phyloP scores from a whole-genome alignment of 92 coral and sea anemone genomes.

The Blastomussa wellsi region DNA sequence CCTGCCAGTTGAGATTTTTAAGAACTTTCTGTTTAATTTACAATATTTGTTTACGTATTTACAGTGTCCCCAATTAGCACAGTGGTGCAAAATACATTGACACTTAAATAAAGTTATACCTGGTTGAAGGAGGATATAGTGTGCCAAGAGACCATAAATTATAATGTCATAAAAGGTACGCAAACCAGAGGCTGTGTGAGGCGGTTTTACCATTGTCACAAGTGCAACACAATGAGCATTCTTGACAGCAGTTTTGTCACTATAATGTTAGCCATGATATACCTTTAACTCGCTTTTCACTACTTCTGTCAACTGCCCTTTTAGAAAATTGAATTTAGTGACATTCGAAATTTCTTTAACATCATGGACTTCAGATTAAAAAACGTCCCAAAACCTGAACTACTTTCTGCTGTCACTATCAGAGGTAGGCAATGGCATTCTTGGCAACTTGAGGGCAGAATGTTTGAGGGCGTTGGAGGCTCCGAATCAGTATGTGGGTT shows the following conservation, averaged over 20 bases:
- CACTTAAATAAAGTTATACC: too few species aligned
- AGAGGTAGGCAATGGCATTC: neutral
- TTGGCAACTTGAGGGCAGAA: too few species aligned
- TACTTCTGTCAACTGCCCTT: slow-evolving; percentile 31
- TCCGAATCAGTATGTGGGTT: neutral
- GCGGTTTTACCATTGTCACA: slow-evolving; percentile 53
- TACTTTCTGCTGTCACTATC: too few species aligned
- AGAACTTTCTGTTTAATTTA: too few species aligned
- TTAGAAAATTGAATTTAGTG: slow-evolving; percentile 28
- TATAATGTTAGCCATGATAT: slow-evolving; percentile 55
- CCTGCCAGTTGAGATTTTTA: too few species aligned
- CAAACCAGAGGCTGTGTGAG: slow-evolving; percentile 43
- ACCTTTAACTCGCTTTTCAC: too few species aligned
- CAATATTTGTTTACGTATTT: too few species aligned
- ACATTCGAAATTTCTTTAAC: slow-evolving; percentile 43
- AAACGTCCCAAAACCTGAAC: too few species aligned
- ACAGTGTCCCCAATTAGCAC: too few species aligned
- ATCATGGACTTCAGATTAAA: slow-evolving; percentile 25
- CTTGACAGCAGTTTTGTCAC: slow-evolving; percentile 48
- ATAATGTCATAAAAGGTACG: slow-evolving; percentile 50
- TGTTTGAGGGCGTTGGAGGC: neutral
- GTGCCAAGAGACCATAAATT: slow-evolving; percentile 52
- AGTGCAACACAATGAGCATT: slow-evolving; percentile 62
- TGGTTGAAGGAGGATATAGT: slow-evolving; percentile 45
- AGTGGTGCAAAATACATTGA: too few species aligned